A percentile compares a stretch with the other conserved stretches of the same genome.
Evolutionary conservation across 2,113 vertebrate genomes (phyloP).

Genomic region (Brienomyrus longianalis): DNA sequence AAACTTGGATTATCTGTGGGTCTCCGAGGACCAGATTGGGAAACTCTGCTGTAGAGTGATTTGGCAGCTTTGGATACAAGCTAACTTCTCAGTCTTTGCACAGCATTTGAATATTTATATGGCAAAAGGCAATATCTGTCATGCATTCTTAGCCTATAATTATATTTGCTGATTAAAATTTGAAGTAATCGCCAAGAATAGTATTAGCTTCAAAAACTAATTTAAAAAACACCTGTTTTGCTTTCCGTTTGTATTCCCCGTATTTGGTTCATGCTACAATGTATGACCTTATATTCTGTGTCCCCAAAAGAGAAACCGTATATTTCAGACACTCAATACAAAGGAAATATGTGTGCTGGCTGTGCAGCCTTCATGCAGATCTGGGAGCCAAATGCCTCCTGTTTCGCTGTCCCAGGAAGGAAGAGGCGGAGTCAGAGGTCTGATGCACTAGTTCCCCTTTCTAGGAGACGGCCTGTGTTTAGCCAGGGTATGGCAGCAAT

Average conservation of each 20-base stretch:
- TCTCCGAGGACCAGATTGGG: too few species aligned
- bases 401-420: neutral
- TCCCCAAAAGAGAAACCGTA: neutral
- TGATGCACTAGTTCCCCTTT: neutral
- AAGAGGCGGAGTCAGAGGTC: neutral
- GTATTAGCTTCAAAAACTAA: neutral
- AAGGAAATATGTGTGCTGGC: neutral
- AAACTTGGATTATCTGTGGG: too few species aligned
- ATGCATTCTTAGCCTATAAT: neutral
- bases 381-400: neutral
- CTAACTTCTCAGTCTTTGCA: neutral
- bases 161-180: neutral
- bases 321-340: neutral
- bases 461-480: neutral
- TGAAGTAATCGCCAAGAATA: neutral
- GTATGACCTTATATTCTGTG: neutral
- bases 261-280: neutral
- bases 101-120: neutral
- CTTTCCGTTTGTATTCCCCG: neutral
- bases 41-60: too few species aligned
- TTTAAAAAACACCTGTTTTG: neutral
- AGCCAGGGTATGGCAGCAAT: slow-evolving; percentile 5
- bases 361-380: neutral
- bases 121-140: neutral
- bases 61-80: too few species aligned